Conservation (phyloP, 2,113 vertebrate genomes). For the Plectropomus leopardus region DNA sequence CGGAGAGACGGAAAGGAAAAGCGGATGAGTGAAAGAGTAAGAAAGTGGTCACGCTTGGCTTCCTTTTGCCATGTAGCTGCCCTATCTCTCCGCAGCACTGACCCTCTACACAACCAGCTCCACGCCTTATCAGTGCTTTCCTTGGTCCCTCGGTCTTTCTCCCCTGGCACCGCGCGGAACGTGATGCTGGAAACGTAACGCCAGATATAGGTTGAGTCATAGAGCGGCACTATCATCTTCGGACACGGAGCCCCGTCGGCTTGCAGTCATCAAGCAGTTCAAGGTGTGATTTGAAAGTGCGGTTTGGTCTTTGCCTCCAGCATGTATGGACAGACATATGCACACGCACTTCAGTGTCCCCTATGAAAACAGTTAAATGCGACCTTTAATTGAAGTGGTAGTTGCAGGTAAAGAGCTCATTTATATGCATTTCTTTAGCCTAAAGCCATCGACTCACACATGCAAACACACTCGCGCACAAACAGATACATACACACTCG, state of each 20-base stretch:
- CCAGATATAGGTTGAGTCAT: conserved; percentile 69
- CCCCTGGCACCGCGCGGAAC: conserved; percentile 46
- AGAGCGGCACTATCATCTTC: conserved; percentile 77
- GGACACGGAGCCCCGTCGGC: conserved; percentile 64
- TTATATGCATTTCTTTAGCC: conserved; percentile 79
- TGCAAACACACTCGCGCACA: conserved; percentile 18
- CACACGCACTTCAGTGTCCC: conserved; percentile 35
- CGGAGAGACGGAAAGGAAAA: conserved; percentile 39
- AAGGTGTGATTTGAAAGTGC: conserved; percentile 64
- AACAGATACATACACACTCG: conserved; percentile 22
- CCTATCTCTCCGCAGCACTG: conserved; percentile 77
- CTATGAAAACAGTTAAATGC: conserved; percentile 29
- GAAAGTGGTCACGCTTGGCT: conserved; percentile 70
- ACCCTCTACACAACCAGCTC: conserved; percentile 67
- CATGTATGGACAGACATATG: conserved; percentile 18
- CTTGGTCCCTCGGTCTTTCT: conserved; percentile 37
- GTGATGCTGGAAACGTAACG: conserved; percentile 43
- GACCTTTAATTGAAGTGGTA: conserved; percentile 72
- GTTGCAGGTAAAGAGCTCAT: conserved; percentile 78
- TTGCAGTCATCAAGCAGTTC: conserved; percentile 58
- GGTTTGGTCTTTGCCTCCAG: conserved; percentile 45
- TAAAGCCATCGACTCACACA: conserved; percentile 43
- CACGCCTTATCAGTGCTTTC: conserved; percentile 72
- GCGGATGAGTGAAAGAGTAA: conserved; percentile 61
- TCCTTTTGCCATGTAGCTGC: conserved; percentile 69